Base-by-base conservation (phyloP, 2,797 vertebrate species). In the Chelon auratus region DNA sequence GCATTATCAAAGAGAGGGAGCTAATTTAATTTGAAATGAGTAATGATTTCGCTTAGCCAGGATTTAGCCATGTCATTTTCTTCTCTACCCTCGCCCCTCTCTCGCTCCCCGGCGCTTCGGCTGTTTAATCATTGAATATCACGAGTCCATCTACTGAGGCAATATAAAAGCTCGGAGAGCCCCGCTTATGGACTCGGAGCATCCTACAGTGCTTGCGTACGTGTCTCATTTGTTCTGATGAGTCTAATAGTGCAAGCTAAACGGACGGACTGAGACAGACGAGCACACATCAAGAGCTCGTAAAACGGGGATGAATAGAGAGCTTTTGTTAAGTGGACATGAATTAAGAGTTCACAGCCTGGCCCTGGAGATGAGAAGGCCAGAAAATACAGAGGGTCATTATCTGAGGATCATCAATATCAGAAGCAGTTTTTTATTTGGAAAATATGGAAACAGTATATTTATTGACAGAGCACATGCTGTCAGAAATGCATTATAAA, bases 1-100 rank as follows among this genome's bases (percentile, higher is more conserved):
- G 68, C 57, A 66, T 77, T 77, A 73, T 80, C 75, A 80, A 88
- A 86, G 77, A 74, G 68, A 66, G 20, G 62, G 18, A 73, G 61
- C 78, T 89, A 82, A 92, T 92, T 92, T 65, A 81, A 92, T 89
- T 83, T 68, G 39, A 75, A 62, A 71, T 42, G 60, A 72, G 62
- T 66, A 70, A 82, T 50, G 72, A 65, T 87, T 89, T 91, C 68
- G 67, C 62, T 72, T 67, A 52, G 58, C 55, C 14, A 4, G 69
- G 80, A 85, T 88, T 87, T 63, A 33, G 30, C 24, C 30, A 69
- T 73, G 76, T 60, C 18, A 50, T 74, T 77, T 70, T 63, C 17
- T 60, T 39, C 30, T 33, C 59, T 37, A 33, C 2, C 10, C n/a
- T 22, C 57, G 26, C 77, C 58, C 14, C 33, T 51, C 26, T 58